These are phyloP conservation scores for Phyto melanocephala DNA, from an alignment of 2,888 invertebrate genomes.

Conservation along the genomic window DNA sequence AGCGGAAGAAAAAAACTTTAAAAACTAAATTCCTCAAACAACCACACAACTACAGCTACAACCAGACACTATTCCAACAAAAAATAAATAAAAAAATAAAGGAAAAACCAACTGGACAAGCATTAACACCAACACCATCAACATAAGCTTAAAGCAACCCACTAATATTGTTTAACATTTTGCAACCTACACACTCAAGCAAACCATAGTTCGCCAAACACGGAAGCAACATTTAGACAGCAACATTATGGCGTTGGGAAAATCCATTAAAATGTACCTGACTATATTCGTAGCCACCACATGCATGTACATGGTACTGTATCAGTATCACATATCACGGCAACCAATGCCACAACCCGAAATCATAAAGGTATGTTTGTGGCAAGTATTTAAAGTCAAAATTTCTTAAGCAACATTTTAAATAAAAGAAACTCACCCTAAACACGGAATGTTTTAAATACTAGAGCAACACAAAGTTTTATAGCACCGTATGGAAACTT, in stretches of 20 bases:
- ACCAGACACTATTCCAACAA: background rate
- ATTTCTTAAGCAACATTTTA: background rate
- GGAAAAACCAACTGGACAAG: slow-evolving; percentile 1
- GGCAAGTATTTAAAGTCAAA: background rate
- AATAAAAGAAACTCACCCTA: background rate
- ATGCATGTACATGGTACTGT: slow-evolving; percentile 81
- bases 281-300: slow-evolving; percentile 82
- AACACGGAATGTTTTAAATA: background rate
- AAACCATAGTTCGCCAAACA: background rate
- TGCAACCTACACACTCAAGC: background rate
- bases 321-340: slow-evolving; percentile 83
- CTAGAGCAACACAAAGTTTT: too few relatives aligned
- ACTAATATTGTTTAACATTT: background rate
- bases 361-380: slow-evolving; percentile 74
- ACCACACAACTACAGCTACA: background rate
- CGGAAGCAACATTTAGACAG: background rate
- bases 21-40: background rate
- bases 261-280: slow-evolving; percentile 84
- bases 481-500: too few relatives aligned
- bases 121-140: slow-evolving; percentile 1
- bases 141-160: background rate
- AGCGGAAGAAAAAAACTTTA: background rate
- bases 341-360: slow-evolving; percentile 77
- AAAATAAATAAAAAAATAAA: background rate
- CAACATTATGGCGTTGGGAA: slow-evolving; percentile 79